Percentiles rank a stretch among this genome's conserved stretches.
Conservation (phyloP, 2,113 vertebrate genomes). For the Geococcyx californianus region DNA sequence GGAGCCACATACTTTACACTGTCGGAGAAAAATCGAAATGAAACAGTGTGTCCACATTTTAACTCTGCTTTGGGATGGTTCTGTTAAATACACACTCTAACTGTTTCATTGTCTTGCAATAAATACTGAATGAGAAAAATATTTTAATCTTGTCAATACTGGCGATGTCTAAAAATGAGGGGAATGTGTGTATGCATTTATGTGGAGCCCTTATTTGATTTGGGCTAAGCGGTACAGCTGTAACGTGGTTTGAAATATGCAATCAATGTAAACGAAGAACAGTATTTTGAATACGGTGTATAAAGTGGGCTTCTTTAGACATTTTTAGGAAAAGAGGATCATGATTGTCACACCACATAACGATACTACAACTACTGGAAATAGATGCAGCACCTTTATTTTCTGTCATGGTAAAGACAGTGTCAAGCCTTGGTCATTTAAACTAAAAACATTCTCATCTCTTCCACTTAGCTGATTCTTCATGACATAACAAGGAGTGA, state of each 20-base stretch:
- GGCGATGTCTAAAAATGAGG: constrained; percentile 20
- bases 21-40: constrained; percentile 24
- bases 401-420: not conserved
- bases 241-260: constrained; percentile 74
- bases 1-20: constrained; percentile 58
- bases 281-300: constrained; percentile 74
- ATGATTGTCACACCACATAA: constrained; percentile 28
- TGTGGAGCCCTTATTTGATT: constrained; percentile 70
- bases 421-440: constrained; percentile 62
- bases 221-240: constrained; percentile 70
- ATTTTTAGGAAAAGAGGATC: constrained; percentile 24
- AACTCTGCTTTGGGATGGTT: constrained; percentile 38
- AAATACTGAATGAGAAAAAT: constrained; percentile 57
- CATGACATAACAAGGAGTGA: constrained; percentile 14
- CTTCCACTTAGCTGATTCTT: constrained; percentile 44
- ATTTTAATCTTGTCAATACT: constrained; percentile 65
- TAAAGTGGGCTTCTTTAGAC: constrained; percentile 61
- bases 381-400: constrained; percentile 54
- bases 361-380: constrained; percentile 42
- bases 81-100: constrained; percentile 16
- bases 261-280: constrained; percentile 77
- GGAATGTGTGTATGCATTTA: constrained; percentile 41
- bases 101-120: constrained; percentile 16
- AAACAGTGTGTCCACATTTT: constrained; percentile 43
- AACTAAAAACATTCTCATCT: constrained; percentile 33